Evolutionary conservation across 2,888 invertebrate species (phyloP), one percentile per base, ranked within the genome.

Genomic region (Drosophila neoperkinsi): DNA sequence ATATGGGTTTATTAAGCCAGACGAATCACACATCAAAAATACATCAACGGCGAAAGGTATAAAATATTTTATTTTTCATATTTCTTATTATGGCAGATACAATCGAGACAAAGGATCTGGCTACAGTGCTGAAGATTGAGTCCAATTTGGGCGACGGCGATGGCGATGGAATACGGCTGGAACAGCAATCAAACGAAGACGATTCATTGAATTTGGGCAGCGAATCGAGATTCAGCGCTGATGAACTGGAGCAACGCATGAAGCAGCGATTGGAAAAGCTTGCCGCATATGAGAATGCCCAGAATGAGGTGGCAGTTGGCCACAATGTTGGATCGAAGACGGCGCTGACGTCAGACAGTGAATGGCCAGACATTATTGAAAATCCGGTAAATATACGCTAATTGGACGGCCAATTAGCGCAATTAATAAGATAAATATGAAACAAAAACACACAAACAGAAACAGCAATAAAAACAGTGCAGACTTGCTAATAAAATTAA

Each of bases 371-470:
- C 57, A 71, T 46, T 51, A 66, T 68, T 25, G 66, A 66, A 69
- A 89, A 76, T 82, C 69, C 85, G 76, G 74, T 90, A 90, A 84
- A 85, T 74, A 90, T 79, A 90, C 82, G 88, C 84, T 90, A 84
- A 87, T 77, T 89, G 90, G 73, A 57, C 71, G 52, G 67, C 84
- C 79, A 87, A 87, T 87, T 87, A 87, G 84, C 88, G 85, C 89
- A 81, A 86, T 86, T 88, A 90, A 90, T 81, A 74, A 64, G 56
- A 52, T 71, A 66, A 68, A 76, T 55, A 74, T 71, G 71, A 70
- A 72, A 79, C 18, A 64, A 52, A 51, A 79, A 77, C 79, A 72
- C 7, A 73, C 16, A 46, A 73, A 71, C 71, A 79, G 2, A 74
- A 53, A 25, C 25, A 58, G n/a, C 55, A 43, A 56, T 25, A 67